phyloP scores from a whole-genome alignment of 2,888 invertebrate species.

The Pseudoips prasinana region DNA sequence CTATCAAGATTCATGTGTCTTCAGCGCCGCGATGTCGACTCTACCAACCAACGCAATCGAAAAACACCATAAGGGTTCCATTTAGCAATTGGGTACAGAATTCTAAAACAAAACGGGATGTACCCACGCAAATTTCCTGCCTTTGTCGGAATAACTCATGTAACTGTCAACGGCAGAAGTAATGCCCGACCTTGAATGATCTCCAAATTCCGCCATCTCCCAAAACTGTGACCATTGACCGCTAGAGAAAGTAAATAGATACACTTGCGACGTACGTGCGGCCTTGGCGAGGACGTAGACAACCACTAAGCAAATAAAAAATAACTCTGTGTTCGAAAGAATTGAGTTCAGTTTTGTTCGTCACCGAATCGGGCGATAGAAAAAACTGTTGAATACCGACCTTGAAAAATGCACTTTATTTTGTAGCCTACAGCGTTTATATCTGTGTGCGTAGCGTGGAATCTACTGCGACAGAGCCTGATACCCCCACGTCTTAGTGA shows the following conservation, averaged over 20 bases:
- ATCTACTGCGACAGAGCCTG: slow-evolving; percentile 43
- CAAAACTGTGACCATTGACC: slow-evolving; percentile 65
- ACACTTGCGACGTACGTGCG: slow-evolving; percentile 53
- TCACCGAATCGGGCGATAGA: slow-evolving; percentile 33
- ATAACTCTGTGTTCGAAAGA: slow-evolving; percentile 31
- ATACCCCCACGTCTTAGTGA: slow-evolving; percentile 59
- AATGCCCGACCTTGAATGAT: slow-evolving; percentile 54
- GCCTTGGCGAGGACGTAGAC: slow-evolving; percentile 67
- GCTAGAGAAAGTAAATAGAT: slow-evolving; percentile 74
- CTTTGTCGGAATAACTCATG: no score
- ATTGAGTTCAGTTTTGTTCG: slow-evolving; percentile 43
- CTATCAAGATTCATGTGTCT: no score
- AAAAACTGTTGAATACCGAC: slow-evolving; percentile 36
- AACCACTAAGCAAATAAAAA: slow-evolving; percentile 28
- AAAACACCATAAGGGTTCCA: no score
- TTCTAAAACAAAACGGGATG: no score
- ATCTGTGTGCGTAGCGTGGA: slow-evolving; percentile 37
- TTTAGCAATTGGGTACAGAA: no score
- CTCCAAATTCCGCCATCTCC: slow-evolving; percentile 44
- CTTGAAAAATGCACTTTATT: slow-evolving; percentile 41
- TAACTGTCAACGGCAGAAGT: no score
- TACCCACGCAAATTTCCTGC: no score
- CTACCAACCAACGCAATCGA: no score
- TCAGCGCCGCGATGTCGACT: no score
- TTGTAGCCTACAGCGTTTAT: slow-evolving; percentile 38